A percentile compares a stretch with the other conserved stretches of the same genome.
Evolutionary conservation across 2,113 vertebrate species (phyloP).

Genomic region (Actinemys pallida): DNA sequence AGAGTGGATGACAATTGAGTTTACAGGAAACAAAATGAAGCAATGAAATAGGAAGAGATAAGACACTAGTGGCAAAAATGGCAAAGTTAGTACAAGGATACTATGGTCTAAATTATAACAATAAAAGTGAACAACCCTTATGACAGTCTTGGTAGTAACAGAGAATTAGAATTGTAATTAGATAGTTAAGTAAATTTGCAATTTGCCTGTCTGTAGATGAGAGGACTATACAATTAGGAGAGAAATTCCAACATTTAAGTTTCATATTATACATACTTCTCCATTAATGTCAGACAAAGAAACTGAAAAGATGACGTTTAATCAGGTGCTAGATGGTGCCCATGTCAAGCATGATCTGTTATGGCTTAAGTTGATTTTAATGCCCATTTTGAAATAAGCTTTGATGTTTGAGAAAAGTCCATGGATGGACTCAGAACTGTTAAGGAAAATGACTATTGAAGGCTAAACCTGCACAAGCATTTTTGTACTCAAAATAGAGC

Average conservation of each 20-base stretch:
- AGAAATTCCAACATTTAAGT: background rate
- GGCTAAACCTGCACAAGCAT: slow-evolving; percentile 13
- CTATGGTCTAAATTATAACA: background rate
- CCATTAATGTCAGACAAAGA: slow-evolving; percentile 17
- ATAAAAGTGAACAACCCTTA: background rate
- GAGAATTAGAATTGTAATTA: background rate
- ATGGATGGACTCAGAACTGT: slow-evolving; percentile 53
- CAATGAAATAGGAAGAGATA: background rate
- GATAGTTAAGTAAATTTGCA: background rate
- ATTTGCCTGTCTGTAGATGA: background rate
- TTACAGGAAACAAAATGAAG: background rate
- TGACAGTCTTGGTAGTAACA: background rate
- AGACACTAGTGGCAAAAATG: background rate
- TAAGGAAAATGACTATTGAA: slow-evolving; percentile 54
- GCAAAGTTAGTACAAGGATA: too few species aligned
- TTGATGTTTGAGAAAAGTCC: slow-evolving; percentile 66
- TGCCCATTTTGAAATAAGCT: slow-evolving; percentile 58
- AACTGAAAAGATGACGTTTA: background rate
- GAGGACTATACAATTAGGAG: background rate
- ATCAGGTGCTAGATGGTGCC: background rate
- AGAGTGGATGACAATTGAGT: background rate
- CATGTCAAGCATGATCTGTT: slow-evolving; percentile 20
- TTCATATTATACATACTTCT: slow-evolving; percentile 3
- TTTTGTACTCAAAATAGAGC: slow-evolving; percentile 14
- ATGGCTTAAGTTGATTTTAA: slow-evolving; percentile 51